Conservation (phyloP, 37 sponge, comb jelly and placozoan genomes). For the Diacarnus erythraeanus region DNA sequence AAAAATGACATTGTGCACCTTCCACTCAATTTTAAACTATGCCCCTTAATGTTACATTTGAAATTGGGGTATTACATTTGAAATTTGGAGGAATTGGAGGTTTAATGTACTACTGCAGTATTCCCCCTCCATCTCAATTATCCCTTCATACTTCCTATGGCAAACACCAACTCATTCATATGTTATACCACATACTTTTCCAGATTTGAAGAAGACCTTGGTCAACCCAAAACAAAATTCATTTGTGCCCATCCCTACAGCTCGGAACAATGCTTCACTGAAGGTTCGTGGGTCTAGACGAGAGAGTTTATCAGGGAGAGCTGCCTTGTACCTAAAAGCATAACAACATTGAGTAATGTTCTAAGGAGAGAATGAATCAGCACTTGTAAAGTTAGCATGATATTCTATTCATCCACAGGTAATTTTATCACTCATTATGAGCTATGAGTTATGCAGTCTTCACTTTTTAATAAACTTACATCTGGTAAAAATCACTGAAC, state of each 20-base stretch:
- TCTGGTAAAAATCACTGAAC: slow-evolving; percentile 82
- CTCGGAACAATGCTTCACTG: slow-evolving; percentile 88
- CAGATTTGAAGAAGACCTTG: slow-evolving; percentile 96
- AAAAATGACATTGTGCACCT: too few relatives aligned
- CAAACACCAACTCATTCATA: neutral
- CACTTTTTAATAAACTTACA: slow-evolving; percentile 47
- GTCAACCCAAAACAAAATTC: slow-evolving; percentile 92
- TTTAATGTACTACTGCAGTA: too few relatives aligned
- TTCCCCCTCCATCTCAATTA: neutral
- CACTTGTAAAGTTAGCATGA: too few relatives aligned
- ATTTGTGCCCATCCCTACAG: slow-evolving; percentile 79
- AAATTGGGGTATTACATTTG: too few relatives aligned
- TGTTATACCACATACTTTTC: slow-evolving; percentile 70
- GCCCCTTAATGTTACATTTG: too few relatives aligned
- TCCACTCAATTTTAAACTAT: too few relatives aligned
- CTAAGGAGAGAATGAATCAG: too few relatives aligned
- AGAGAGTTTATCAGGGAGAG: slow-evolving; percentile 72
- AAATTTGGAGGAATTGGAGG: too few relatives aligned
- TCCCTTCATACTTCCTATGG: too few relatives aligned
- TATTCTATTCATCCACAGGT: too few relatives aligned
- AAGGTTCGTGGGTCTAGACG: slow-evolving; percentile 81
- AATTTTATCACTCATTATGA: too few relatives aligned
- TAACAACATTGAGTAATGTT: too few relatives aligned
- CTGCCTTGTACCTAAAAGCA: slow-evolving; percentile 78
- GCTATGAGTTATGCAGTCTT: neutral